Base-by-base conservation (phyloP, 64 coral and sea anemone genomes). In the Dendronephthya gigantea region DNA sequence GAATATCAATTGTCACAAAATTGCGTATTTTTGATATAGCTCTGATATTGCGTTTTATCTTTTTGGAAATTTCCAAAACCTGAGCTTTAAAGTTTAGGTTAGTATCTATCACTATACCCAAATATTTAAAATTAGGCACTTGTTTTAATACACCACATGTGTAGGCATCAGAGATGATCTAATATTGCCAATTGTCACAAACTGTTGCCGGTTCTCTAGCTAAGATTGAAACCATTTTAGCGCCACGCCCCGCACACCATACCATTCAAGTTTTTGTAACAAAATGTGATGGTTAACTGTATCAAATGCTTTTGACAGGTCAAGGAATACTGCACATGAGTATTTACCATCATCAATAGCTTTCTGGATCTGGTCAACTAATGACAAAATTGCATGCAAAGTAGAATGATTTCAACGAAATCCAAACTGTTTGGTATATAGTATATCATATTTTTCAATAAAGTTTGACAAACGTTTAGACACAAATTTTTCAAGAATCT, bases 301-400 rank as follows among this genome's bases (percentile, higher is more conserved):
- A 15, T 58, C 51, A 14, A 58, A 58, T 58, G 51, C 51, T 58
- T 58, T 58, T 7, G 51, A 58, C 7, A 22, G 51, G 22, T 58
- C 51, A 58, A 58, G 13, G 22, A 58, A 58, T 58, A 58, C 2
- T 58, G 51, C n/a, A 76, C 69, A 76, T 13, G 69, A 76, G 69
- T 76, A 76, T 76, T 76, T 76, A 76, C 69, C 69, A 76, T 76
- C 69, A 4, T 76, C n/a, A 76, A 34, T 34, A 4, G 69, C 69
- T 76, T 30, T 3, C 35, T 28, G 69, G 5, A 76, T 76, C 35
- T 76, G 5, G 2, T 34, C 69, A 76, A 34, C 35, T 34, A 37
- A 4, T 31, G n/a, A 76, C 12, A 76, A 16, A 37, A 76, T 34
- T 34, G 69, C 69, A 34, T 76, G 29, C 34, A 34, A 34, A 3